These are phyloP conservation scores for Piscicola geometra DNA, from an alignment of 2,888 invertebrate genomes.

Conservation along the genomic window DNA sequence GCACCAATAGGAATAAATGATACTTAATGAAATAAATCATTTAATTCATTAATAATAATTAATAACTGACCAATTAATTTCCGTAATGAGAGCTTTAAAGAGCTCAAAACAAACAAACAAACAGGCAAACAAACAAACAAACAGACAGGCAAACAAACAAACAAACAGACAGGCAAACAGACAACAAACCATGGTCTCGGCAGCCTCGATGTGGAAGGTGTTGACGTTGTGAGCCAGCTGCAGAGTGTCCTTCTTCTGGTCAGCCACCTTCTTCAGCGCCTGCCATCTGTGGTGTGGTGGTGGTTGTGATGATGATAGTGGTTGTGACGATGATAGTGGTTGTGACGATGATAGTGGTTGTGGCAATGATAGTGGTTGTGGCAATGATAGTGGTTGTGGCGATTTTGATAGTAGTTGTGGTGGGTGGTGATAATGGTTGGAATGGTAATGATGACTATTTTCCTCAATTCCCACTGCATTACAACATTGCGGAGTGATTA, in stretches of 20 bases:
- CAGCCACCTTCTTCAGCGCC: constrained; percentile 82
- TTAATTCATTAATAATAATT: neutral
- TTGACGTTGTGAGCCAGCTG: constrained; percentile 94
- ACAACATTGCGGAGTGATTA: no score
- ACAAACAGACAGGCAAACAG: neutral
- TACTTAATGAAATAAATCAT: neutral
- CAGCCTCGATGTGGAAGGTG: constrained; percentile 98
- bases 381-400: neutral
- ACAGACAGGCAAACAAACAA: neutral
- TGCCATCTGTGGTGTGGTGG: no score
- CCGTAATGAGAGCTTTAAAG: neutral
- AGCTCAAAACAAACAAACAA: neutral
- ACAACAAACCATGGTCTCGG: constrained; percentile 73
- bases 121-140: no score
- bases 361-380: constrained; percentile 29
- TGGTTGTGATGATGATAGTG: no score
- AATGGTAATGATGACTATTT: no score
- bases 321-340: no score
- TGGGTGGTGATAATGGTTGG: no score
- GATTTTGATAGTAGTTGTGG: no score
- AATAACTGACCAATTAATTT: neutral
- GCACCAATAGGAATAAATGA: no score
- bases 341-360: neutral
- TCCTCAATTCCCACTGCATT: no score
- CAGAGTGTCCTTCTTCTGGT: constrained; percentile 88